Evolutionary conservation across 2,113 vertebrate species (phyloP).

Genomic region (Abramis brama): DNA sequence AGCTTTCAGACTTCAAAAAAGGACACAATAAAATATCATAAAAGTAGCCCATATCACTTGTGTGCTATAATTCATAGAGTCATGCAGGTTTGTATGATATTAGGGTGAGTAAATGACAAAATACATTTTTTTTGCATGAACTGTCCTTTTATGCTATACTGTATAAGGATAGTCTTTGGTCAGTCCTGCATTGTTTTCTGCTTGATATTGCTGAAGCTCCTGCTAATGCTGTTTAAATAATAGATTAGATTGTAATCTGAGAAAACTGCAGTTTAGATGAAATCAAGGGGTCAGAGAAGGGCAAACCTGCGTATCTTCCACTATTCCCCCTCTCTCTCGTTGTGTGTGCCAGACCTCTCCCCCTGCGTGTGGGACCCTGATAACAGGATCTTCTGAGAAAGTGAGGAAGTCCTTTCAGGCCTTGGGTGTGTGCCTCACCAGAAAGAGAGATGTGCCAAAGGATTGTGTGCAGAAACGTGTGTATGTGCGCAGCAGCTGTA

Average conservation of each 20-base stretch:
- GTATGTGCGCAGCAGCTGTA: conserved; percentile 18
- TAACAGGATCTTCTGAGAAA: conserved; percentile 44
- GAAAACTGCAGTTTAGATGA: neutral
- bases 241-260: neutral
- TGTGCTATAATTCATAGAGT: too few species aligned
- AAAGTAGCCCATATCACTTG: too few species aligned
- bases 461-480: neutral
- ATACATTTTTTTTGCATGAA: too few species aligned
- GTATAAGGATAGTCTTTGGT: neutral
- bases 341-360: conserved; percentile 5
- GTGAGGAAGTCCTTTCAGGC: conserved; percentile 7
- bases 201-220: neutral
- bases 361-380: conserved; percentile 11
- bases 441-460: neutral
- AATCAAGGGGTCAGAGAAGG: neutral
- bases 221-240: neutral
- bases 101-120: too few species aligned
- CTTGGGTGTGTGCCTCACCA: conserved; percentile 33
- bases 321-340: neutral
- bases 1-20: neutral
- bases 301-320: neutral
- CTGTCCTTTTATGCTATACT: too few species aligned
- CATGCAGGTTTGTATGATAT: too few species aligned
- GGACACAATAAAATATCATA: neutral
- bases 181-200: neutral